A percentile compares a stretch with the other conserved stretches of the same genome.
These are phyloP conservation scores for Zapornia atra DNA, from an alignment of 2,113 vertebrate species.

Conservation along the genomic window DNA sequence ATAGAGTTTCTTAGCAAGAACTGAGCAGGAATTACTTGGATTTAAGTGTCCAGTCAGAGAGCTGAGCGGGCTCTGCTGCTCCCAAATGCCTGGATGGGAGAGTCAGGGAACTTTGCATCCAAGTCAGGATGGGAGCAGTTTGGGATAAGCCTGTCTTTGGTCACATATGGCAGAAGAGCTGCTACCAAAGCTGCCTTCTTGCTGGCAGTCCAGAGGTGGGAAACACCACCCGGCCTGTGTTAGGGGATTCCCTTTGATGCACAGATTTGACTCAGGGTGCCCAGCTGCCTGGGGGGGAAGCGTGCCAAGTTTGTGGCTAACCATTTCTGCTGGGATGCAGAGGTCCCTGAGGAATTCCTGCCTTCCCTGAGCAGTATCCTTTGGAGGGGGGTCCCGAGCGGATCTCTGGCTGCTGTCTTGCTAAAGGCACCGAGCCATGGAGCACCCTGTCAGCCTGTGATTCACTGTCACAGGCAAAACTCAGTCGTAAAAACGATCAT, in stretches of 20 bases:
- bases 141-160: background rate
- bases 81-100: background rate
- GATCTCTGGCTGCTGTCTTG: background rate
- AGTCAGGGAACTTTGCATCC: background rate
- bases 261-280: background rate
- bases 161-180: background rate
- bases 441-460: constrained; percentile 10
- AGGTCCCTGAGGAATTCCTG: background rate
- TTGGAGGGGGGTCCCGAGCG: background rate
- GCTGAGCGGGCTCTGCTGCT: background rate
- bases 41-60: background rate
- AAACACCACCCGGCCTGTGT: background rate
- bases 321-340: background rate
- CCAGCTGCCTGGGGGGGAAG: background rate
- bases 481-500: constrained; percentile 2
- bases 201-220: background rate
- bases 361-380: background rate
- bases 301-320: background rate
- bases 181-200: background rate
- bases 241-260: background rate
- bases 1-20: background rate
- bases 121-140: background rate
- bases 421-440: background rate
- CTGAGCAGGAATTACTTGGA: background rate
- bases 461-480: background rate